Evolutionary conservation across 2,797 vertebrate genomes (phyloP), one percentile per base, ranked within the genome.

Genomic region (Rhabdomys pumilio): DNA sequence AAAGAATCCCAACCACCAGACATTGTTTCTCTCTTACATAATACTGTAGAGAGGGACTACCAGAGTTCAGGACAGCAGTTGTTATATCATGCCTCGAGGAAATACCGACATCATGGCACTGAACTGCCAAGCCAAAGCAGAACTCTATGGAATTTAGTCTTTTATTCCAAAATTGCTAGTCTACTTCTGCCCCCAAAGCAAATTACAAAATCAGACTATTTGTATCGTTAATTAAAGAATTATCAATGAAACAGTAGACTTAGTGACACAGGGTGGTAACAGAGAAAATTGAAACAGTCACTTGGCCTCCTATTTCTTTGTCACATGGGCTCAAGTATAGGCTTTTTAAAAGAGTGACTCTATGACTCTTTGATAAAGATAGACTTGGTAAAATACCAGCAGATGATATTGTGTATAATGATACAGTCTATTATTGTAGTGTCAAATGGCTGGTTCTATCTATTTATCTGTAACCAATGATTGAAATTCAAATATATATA

Each of bases 391-490:
- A 98, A 98, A 98, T 94, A 95, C 92, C 80, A 96, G 81, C 95
- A 98, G 96, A 96, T 97, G 79, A 96, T 90, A 98, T 97, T 98
- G 87, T 98, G 92, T 96, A 96, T 98, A 98, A 98, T 97, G 94
- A 97, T 96, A 95, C 97, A 98, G 96, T 34, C 75, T 95, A 94
- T 88, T 97, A 96, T 90, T 96, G 97, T 97, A 97, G 97, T 95
- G 97, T 88, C 97, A 98, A 98, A 96, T 55, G 97, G 97, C 86
- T 98, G 98, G 90, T 47, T 82, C 83, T 97, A 98, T 97, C 89
- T 98, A 93, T 98, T 98, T 98, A 98, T 96, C 95, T 98, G 96
- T 63, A 31, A 94, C 94, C 90, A 97, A 97, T 98, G 83, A n/a
- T 72, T 96, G 59, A 93, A 57, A 34, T 95, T 77, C 38, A 38